A percentile compares a stretch with the other conserved stretches of the same genome.
These are phyloP conservation scores for Meloidogyne chitwoodi DNA, from an alignment of 1,140 invertebrate genomes.

Conservation along the genomic window DNA sequence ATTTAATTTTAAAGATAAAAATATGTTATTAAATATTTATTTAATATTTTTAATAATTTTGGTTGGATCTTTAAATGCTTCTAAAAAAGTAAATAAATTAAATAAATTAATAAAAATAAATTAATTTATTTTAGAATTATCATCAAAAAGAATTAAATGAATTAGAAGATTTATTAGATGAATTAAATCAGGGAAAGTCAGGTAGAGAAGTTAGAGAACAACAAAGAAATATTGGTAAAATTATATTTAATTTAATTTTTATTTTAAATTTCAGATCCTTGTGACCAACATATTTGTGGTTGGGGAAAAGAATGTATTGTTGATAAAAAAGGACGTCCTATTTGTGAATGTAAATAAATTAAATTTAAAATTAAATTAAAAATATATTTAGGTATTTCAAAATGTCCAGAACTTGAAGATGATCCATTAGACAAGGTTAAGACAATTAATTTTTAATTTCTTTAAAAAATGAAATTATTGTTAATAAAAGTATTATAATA, in stretches of 20 bases:
- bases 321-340: slow-evolving; percentile 68
- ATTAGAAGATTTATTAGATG: slow-evolving; percentile 42
- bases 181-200: slow-evolving; percentile 39
- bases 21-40: neutral
- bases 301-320: slow-evolving; percentile 81
- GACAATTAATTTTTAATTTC: neutral
- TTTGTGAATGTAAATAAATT: slow-evolving; percentile 71
- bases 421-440: slow-evolving; percentile 54
- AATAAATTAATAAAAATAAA: neutral
- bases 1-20: neutral
- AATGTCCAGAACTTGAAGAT: slow-evolving; percentile 67
- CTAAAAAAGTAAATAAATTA: neutral
- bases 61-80: neutral
- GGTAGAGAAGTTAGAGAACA: slow-evolving; percentile 21
- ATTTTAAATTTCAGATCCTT: slow-evolving; percentile 67
- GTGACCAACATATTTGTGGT: slow-evolving; percentile 78
- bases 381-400: slow-evolving; percentile 66
- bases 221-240: neutral
- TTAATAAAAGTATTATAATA: too few species aligned
- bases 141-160: slow-evolving; percentile 27
- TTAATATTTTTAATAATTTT: neutral
- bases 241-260: too few species aligned
- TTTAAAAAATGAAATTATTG: too few species aligned
- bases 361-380: too few species aligned
- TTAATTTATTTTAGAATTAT: neutral